A percentile compares a stretch with the other conserved stretches of the same genome.
Conservation (phyloP, 2,113 vertebrate species). For the Cercopithecus mona region DNA sequence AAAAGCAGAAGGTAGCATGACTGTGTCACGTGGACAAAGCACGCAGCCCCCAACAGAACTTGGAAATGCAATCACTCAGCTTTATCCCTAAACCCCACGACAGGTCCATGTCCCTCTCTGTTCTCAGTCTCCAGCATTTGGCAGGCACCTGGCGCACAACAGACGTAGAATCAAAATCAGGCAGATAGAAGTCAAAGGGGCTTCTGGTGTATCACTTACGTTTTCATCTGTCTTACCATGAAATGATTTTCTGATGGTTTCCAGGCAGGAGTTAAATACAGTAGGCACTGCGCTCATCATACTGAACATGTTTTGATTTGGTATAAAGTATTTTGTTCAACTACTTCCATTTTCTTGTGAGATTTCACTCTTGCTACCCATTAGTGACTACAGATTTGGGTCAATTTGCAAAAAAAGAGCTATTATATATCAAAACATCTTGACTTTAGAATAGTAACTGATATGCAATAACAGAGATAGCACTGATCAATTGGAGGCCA, state of each 20-base stretch:
- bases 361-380: not conserved
- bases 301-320: not conserved
- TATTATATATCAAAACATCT: not conserved
- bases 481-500: not conserved
- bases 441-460: not conserved
- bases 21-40: not conserved
- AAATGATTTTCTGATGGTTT: not conserved
- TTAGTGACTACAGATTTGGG: not conserved
- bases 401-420: not conserved
- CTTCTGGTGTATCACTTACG: not conserved
- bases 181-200: not conserved
- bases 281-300: not conserved
- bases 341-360: not conserved
- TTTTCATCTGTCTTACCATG: not conserved
- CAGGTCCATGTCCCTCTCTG: not conserved
- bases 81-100: fast-evolving
- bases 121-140: no score
- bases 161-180: not conserved
- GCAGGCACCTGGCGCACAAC: not conserved
- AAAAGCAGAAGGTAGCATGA: not conserved
- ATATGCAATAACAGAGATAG: not conserved
- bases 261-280: not conserved
- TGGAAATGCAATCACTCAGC: fast-evolving
- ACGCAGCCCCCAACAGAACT: not conserved
- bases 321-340: not conserved